Conservation (phyloP, 2,113 vertebrate species). For the Nerophis lumbriciformis region DNA sequence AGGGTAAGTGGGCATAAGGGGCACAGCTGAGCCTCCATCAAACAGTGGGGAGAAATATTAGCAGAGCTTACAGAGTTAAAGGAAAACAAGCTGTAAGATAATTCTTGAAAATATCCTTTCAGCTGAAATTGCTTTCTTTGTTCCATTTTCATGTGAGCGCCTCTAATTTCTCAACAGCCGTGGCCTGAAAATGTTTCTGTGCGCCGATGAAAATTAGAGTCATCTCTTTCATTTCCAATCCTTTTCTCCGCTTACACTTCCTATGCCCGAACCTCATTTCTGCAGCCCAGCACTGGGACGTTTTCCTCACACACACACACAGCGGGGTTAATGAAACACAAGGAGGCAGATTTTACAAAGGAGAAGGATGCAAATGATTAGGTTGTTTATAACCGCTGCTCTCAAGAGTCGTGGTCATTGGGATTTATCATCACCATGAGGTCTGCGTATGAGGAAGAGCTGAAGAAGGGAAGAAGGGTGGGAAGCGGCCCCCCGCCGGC, state of each 20-base stretch:
- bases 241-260: conserved; percentile 6
- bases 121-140: conserved; percentile 45
- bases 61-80: background rate
- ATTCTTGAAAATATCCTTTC: conserved; percentile 10
- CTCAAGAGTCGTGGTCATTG: conserved; percentile 8
- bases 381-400: conserved; percentile 40
- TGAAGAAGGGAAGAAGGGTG: conserved; percentile 3
- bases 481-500: conserved; percentile 25
- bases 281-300: conserved; percentile 18
- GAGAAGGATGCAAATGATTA: conserved; percentile 25
- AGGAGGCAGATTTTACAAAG: conserved; percentile 25
- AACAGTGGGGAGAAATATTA: conserved; percentile 3
- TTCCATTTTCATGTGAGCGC: background rate
- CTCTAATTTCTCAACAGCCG: conserved; percentile 24
- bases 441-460: conserved; percentile 24
- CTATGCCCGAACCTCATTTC: conserved; percentile 38
- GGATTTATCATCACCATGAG: conserved; percentile 15
- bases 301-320: conserved; percentile 23
- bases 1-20: background rate
- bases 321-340: conserved; percentile 26
- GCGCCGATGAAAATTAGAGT: conserved; percentile 52
- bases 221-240: conserved; percentile 29
- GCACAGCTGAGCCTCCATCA: conserved; percentile 1
- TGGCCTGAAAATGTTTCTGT: conserved; percentile 47
- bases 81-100: conserved; percentile 21